These are phyloP conservation scores for Argyresthia albistria DNA, from an alignment of 2,888 invertebrate genomes.

Conservation along the genomic window DNA sequence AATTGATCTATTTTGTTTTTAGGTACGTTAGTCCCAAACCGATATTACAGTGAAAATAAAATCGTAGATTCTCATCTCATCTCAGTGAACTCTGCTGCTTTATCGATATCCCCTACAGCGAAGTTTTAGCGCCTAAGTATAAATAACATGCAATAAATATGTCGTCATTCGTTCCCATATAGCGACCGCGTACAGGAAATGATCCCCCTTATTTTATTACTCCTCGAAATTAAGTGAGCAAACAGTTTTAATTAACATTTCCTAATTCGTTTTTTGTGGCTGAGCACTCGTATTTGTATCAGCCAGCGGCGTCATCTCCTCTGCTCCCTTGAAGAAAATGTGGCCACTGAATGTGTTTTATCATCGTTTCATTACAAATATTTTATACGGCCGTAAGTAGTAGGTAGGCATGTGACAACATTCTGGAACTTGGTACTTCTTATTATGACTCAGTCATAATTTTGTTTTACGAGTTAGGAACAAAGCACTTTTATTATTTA, in stretches of 20 bases:
- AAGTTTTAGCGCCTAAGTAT: conserved; percentile 17
- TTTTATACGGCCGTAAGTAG: background rate
- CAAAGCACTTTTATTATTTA: conserved; percentile 26
- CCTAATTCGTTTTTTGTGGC: conserved; percentile 17
- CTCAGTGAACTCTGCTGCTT: background rate
- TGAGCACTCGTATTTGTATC: too few species aligned
- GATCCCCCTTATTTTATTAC: conserved; percentile 23
- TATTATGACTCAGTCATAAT: background rate
- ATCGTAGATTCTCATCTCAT: too few species aligned
- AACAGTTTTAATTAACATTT: conserved; percentile 33
- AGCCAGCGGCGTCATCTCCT: background rate
- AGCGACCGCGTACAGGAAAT: conserved; percentile 31
- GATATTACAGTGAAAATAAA: too few species aligned
- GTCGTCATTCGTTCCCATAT: conserved; percentile 27
- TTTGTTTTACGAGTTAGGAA: conserved; percentile 14
- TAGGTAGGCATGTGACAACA: background rate
- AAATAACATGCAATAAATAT: conserved; percentile 37
- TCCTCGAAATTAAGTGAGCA: conserved; percentile 25
- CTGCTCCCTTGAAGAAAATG: background rate
- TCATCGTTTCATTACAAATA: background rate
- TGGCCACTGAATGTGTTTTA: background rate
- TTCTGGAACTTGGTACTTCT: too few species aligned
- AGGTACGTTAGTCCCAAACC: too few species aligned
- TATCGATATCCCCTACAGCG: background rate
- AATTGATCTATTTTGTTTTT: too few species aligned